These are phyloP conservation scores for Drosophila meridionalis DNA, from an alignment of 2,888 invertebrate genomes.

Conservation along the genomic window DNA sequence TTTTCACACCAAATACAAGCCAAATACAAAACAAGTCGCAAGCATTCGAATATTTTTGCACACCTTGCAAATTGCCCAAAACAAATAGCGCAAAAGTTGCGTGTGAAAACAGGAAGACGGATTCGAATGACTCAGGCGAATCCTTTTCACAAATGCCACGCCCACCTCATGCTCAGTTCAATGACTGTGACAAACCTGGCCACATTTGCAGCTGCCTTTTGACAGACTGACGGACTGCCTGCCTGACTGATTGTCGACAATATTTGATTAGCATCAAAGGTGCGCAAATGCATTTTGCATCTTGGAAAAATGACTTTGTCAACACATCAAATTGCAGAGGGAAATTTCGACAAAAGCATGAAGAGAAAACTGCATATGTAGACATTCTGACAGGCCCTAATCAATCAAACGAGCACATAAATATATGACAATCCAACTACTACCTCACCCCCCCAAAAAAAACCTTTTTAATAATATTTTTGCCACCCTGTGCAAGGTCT, in stretches of 20 bases:
- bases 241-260: constrained; percentile 48
- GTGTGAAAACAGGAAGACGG: constrained; percentile 64
- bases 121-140: constrained; percentile 44
- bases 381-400: constrained; percentile 68
- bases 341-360: constrained; percentile 28
- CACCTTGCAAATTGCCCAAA: constrained; percentile 55
- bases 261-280: constrained; percentile 65
- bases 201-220: constrained; percentile 54
- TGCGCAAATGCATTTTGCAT: constrained; percentile 54
- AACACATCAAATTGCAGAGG: constrained; percentile 35
- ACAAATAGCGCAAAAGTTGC: constrained; percentile 43
- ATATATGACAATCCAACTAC: constrained; percentile 54
- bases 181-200: constrained; percentile 64
- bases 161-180: constrained; percentile 25
- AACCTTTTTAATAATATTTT: constrained; percentile 78
- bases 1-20: constrained; percentile 29
- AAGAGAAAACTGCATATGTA: constrained; percentile 39
- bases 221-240: constrained; percentile 22
- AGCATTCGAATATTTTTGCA: constrained; percentile 27
- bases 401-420: constrained; percentile 60
- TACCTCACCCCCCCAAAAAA: neutral
- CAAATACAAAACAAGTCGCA: constrained; percentile 33
- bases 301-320: constrained; percentile 57
- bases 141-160: constrained; percentile 1
- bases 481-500: constrained; percentile 9